Evolutionary conservation across 2,888 invertebrate species (phyloP).

Genomic region (Napeogenes sylphis): DNA sequence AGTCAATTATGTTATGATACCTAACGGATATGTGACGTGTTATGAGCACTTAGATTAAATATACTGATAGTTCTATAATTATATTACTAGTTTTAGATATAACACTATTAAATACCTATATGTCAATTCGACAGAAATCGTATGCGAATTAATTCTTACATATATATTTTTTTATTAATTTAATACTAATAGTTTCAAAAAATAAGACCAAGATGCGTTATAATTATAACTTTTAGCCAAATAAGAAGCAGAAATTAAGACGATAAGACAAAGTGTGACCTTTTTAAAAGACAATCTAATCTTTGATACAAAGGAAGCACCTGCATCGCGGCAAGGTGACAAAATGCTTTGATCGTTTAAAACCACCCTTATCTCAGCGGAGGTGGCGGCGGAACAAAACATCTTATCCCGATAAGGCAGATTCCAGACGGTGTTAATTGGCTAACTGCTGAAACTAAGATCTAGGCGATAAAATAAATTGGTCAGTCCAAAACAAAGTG

Average conservation of each 20-base stretch:
- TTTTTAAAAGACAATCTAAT: constrained; percentile 26
- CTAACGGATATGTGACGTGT: constrained; percentile 5
- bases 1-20: constrained; percentile 4
- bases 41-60: constrained; percentile 1
- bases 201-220: too few relatives aligned
- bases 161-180: too few relatives aligned
- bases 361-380: constrained; percentile 43
- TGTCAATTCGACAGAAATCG: too few relatives aligned
- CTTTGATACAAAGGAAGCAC: constrained; percentile 44
- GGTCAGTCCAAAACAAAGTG: constrained; percentile 41
- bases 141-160: too few relatives aligned
- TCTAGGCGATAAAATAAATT: constrained; percentile 40
- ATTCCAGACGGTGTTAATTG: constrained; percentile 60
- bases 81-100: too few relatives aligned
- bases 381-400: constrained; percentile 56
- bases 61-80: too few relatives aligned
- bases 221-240: too few relatives aligned
- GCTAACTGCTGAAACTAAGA: constrained; percentile 36
- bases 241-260: neutral
- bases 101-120: too few relatives aligned
- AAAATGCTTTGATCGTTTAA: constrained; percentile 46
- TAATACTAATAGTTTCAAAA: too few relatives aligned
- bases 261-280: constrained; percentile 5
- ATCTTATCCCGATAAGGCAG: constrained; percentile 57
- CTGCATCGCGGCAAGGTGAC: constrained; percentile 55